Percentiles rank a stretch among this genome's conserved stretches.
phyloP scores from a whole-genome alignment of 2,113 vertebrate species.

The Caretta caretta region DNA sequence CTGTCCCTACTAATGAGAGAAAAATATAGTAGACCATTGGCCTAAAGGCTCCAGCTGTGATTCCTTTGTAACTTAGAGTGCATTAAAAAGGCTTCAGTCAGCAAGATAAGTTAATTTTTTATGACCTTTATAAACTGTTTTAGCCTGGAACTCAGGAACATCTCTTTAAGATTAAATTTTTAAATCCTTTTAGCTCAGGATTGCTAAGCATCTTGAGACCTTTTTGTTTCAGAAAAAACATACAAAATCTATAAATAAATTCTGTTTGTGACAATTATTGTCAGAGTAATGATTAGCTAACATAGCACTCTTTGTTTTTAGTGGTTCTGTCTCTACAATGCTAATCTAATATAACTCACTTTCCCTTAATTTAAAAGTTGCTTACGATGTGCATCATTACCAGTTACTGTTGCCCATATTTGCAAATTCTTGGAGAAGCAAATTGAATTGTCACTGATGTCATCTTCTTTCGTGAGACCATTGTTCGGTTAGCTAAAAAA shows the following conservation, averaged over 20 bases:
- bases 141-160: conserved; percentile 70
- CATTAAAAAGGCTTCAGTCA: conserved; percentile 82
- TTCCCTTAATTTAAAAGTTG: conserved; percentile 44
- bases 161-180: conserved; percentile 78
- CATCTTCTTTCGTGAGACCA: conserved; percentile 3
- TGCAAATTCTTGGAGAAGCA: conserved; percentile 61
- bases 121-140: conserved; percentile 83
- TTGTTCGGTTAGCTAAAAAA: neutral
- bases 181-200: conserved; percentile 75
- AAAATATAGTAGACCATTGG: conserved; percentile 80
- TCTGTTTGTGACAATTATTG: conserved; percentile 71
- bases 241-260: conserved; percentile 72
- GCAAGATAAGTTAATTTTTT: conserved; percentile 84
- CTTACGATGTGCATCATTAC: neutral
- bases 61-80: conserved; percentile 80
- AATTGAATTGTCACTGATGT: conserved; percentile 64
- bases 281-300: conserved; percentile 71
- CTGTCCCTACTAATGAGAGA: conserved; percentile 79
- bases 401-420: conserved; percentile 35
- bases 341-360: conserved; percentile 62
- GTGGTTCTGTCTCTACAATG: neutral
- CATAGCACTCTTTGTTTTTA: conserved; percentile 58
- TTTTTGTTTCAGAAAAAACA: conserved; percentile 52
- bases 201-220: conserved; percentile 46
- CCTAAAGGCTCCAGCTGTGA: conserved; percentile 72